A percentile compares a stretch with the other conserved stretches of the same genome.
phyloP scores from a whole-genome alignment of 2,888 invertebrate genomes.

The Drosophila limbata region DNA sequence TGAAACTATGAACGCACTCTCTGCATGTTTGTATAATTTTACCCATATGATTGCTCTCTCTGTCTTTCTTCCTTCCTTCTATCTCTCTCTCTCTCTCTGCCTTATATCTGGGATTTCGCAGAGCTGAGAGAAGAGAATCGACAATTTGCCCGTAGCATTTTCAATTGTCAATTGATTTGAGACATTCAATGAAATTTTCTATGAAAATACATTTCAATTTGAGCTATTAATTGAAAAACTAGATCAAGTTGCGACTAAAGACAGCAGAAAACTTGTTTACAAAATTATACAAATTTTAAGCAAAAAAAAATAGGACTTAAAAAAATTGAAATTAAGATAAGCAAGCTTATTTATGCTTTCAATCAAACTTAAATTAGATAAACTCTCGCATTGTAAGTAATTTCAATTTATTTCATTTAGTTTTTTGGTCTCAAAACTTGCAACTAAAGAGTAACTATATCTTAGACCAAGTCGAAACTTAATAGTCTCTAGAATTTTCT shows the following conservation, averaged over 20 bases:
- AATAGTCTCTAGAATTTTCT: too few relatives aligned
- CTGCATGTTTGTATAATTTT: conserved; percentile 6
- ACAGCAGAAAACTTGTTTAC: too few relatives aligned
- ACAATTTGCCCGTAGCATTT: conserved; percentile 16
- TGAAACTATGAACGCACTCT: not conserved
- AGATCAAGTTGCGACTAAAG: too few relatives aligned
- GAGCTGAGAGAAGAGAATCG: not conserved
- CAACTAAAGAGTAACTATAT: too few relatives aligned
- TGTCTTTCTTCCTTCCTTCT: not conserved
- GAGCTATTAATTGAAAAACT: not conserved
- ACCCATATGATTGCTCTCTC: conserved; percentile 1
- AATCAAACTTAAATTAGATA: not conserved
- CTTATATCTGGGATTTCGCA: conserved; percentile 14
- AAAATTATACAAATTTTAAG: too few relatives aligned
- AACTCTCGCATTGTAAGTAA: not conserved
- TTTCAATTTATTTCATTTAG: too few relatives aligned
- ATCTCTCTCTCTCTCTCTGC: conserved; percentile 1
- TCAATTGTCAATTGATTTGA: conserved; percentile 26
- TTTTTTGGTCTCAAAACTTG: too few relatives aligned
- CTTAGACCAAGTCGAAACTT: too few relatives aligned
- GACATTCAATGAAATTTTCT: not conserved
- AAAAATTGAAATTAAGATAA: not conserved
- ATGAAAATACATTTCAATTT: not conserved
- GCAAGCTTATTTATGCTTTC: not conserved
- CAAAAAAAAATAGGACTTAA: too few relatives aligned